Base-by-base conservation (phyloP, 2,113 vertebrate genomes). In the Oenanthe melanoleuca region DNA sequence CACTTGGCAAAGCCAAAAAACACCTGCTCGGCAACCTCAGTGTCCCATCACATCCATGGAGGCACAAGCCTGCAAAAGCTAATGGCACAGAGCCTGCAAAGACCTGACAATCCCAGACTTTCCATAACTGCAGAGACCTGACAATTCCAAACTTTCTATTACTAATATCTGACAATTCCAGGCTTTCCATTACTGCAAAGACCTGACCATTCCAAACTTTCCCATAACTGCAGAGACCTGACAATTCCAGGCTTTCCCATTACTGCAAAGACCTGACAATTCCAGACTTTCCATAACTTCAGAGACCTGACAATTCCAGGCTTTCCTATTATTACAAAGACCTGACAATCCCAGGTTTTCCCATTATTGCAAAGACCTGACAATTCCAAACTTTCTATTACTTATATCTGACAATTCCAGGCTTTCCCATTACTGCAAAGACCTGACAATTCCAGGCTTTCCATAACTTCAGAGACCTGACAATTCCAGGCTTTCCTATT, bases 381-480 rank as follows among this genome's bases (percentile, higher is more conserved):
- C 50, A 28, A 16, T 29, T 17, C 26, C 50, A 52, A 26, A 9
- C 9, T 52, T 16, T 37, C 34, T 37, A 37, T 37, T 37, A 37
- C 34, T 37, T 8, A 37, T 37, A 37, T 37, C 34, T 37, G 34
- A 37, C 34, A 37, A 37, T 37, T 37, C 34, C 34, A 37, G 34
- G 34, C 34, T 37, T 52, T 9, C 25, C 25, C 50, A 26, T 5
- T 4, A 26, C 14, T 26, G 49, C 49, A 50, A 15, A 26, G 25
- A 15, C 8, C 25, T 26, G 49, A 49, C n/a, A 33, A 8, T 19
- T 15, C 21, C 56, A 49, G 53, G 29, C 26, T 74, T 14, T 45
- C 37, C 33, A 1, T 2, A 2, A 50, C 14, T 50, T 13, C 25
- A 50, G 14, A 26, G 24, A 14, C 3, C 1, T 24, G 13, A 9